phyloP scores from a whole-genome alignment of 2,113 vertebrate species.

The Solenodon paradoxus region DNA sequence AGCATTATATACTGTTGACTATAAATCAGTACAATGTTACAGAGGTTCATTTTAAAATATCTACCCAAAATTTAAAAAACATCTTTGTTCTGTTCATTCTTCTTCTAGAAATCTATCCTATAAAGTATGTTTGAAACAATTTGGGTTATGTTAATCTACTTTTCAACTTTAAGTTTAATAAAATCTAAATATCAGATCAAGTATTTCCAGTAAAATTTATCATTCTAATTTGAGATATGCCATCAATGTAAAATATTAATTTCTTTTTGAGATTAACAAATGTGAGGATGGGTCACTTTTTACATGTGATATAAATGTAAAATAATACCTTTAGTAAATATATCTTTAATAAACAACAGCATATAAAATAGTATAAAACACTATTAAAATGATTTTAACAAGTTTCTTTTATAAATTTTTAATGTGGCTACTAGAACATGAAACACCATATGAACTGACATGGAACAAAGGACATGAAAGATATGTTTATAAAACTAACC shows the following conservation, averaged over 20 bases:
- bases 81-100: neutral
- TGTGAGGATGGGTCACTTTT: no score
- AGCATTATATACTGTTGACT: neutral
- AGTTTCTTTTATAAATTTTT: neutral
- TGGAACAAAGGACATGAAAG: neutral
- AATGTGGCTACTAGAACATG: neutral
- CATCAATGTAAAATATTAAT: slow-evolving; percentile 16
- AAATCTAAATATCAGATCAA: slow-evolving; percentile 6
- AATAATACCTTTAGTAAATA: no score
- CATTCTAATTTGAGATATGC: slow-evolving; percentile 6
- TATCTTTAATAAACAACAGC: no score
- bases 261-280: neutral
- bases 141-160: neutral
- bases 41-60: neutral
- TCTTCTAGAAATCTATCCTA: slow-evolving; percentile 2
- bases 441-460: neutral
- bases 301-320: no score
- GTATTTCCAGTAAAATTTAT: neutral
- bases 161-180: neutral
- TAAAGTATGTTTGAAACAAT: neutral
- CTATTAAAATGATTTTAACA: neutral
- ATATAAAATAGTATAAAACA: no score
- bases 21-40: neutral
- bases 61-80: slow-evolving; percentile 30
- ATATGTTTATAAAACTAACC: neutral